Conservation (phyloP, 2,888 invertebrate species). For the Alentia gelatinosa region DNA sequence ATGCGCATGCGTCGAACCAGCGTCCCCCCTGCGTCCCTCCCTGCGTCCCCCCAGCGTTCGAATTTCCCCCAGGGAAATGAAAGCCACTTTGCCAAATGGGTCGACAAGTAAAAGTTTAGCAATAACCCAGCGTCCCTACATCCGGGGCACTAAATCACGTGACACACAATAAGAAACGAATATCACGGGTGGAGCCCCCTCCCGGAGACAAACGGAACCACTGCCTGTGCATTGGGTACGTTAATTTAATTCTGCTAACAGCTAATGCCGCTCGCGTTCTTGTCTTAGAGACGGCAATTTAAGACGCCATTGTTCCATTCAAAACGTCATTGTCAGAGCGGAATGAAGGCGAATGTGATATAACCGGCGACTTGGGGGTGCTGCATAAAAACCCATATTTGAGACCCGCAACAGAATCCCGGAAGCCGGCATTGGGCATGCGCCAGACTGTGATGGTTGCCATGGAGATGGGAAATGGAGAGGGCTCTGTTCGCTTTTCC, state of each 20-base stretch:
- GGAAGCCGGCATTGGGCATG: no score
- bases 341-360: not conserved
- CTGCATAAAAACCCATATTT: no score
- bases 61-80: conserved; percentile 19
- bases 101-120: not conserved
- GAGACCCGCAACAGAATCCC: no score
- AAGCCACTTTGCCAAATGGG: conserved; percentile 15
- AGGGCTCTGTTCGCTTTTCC: no score
- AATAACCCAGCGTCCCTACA: not conserved
- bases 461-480: no score
- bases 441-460: no score
- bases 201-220: not conserved
- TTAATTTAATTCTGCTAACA: not conserved
- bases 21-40: not conserved
- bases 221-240: not conserved
- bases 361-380: no score
- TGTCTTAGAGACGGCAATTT: not conserved
- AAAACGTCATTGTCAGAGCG: not conserved
- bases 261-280: not conserved
- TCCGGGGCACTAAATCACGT: not conserved
- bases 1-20: no score
- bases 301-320: not conserved
- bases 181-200: not conserved
- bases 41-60: not conserved
- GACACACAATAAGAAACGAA: not conserved